Evolutionary conservation across 2,113 vertebrate genomes (phyloP).

Genomic region (Phoxinus phoxinus): DNA sequence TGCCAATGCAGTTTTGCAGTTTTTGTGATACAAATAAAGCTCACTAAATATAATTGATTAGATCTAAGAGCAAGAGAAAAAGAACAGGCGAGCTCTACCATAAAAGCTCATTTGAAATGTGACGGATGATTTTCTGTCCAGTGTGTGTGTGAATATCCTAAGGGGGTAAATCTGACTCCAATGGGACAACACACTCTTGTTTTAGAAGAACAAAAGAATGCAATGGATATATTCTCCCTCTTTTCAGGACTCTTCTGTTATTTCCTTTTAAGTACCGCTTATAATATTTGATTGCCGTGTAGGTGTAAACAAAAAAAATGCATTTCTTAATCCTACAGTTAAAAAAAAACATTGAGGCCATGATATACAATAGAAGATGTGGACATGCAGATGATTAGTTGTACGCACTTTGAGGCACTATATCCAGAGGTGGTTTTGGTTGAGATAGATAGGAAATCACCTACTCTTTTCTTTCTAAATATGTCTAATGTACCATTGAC

Average conservation of each 20-base stretch:
- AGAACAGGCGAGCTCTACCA: not conserved
- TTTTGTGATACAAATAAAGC: no score
- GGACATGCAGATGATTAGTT: not conserved
- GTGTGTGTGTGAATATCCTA: slow-evolving; percentile 34
- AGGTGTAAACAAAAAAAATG: not conserved
- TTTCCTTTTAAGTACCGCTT: not conserved
- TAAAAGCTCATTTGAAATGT: slow-evolving; percentile 11
- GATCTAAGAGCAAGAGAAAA: not conserved
- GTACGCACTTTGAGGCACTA: not conserved
- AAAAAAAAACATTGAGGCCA: not conserved
- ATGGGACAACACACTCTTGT: slow-evolving; percentile 12
- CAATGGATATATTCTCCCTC: not conserved
- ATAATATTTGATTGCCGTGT: not conserved
- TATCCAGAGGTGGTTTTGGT: slow-evolving; percentile 29
- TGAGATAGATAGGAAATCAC: slow-evolving; percentile 1
- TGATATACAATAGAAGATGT: slow-evolving; percentile 7
- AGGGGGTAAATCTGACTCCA: slow-evolving; percentile 42
- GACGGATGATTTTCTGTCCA: slow-evolving; percentile 15
- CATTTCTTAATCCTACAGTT: not conserved
- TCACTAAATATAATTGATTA: not conserved
- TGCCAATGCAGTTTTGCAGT: no score
- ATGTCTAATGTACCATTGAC: slow-evolving; percentile 20
- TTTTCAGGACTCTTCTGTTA: not conserved
- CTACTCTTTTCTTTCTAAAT: slow-evolving; percentile 15
- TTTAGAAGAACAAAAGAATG: slow-evolving; percentile 20